Evolutionary conservation across 2,888 invertebrate genomes (phyloP).

Genomic region (Lithophane leautieri): DNA sequence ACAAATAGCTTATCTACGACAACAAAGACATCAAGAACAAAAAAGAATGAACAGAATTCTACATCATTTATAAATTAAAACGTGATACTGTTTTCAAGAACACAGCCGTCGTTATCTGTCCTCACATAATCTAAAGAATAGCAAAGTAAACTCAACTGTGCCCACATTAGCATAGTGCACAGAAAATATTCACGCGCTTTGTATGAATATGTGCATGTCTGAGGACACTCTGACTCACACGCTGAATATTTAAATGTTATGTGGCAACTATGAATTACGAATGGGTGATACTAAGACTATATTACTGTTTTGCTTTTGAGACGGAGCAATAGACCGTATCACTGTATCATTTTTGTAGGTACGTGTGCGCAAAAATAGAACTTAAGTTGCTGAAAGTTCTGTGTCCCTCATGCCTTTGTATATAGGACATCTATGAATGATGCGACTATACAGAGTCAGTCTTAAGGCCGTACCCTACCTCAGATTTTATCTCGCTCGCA

Average conservation of each 20-base stretch:
- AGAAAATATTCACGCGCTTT: slow-evolving; percentile 44
- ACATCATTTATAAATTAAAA: slow-evolving; percentile 5
- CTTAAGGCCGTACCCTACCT: too few relatives aligned
- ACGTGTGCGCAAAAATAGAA: neutral
- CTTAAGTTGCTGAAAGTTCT: neutral
- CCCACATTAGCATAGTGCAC: slow-evolving; percentile 32
- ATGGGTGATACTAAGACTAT: neutral
- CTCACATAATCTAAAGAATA: slow-evolving; percentile 23
- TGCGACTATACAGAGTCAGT: neutral
- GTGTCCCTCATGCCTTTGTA: neutral
- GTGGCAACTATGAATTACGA: slow-evolving; percentile 3
- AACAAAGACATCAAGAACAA: neutral
- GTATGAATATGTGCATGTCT: slow-evolving; percentile 43
- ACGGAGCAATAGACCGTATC: neutral
- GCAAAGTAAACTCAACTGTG: slow-evolving; percentile 17
- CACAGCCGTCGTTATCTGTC: slow-evolving; percentile 2
- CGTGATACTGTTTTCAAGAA: slow-evolving; percentile 7
- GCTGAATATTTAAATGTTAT: slow-evolving; percentile 41
- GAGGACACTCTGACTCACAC: slow-evolving; percentile 40
- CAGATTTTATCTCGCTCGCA: too few relatives aligned
- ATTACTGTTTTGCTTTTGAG: neutral
- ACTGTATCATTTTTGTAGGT: too few relatives aligned
- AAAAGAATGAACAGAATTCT: neutral
- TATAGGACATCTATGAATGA: neutral
- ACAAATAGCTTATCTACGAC: neutral